phyloP scores from a whole-genome alignment of 2,797 vertebrate genomes.

The Parauchenoglanis ngamensis region DNA sequence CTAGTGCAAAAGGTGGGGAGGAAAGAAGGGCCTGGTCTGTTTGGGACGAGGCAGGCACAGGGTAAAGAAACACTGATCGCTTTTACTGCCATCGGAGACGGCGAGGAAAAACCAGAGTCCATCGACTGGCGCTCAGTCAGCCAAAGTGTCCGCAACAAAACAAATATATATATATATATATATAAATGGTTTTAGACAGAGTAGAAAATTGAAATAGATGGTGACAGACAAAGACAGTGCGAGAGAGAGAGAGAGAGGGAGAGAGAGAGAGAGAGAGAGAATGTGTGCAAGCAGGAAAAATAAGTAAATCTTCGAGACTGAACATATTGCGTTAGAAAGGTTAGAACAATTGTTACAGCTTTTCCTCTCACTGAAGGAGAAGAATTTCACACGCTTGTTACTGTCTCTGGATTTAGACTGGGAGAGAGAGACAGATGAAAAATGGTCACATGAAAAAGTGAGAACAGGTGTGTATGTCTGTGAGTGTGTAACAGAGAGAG shows the following conservation, averaged over 20 bases:
- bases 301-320: conserved; percentile 75
- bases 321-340: conserved; percentile 71
- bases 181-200: neutral
- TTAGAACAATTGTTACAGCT: neutral
- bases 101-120: conserved; percentile 69
- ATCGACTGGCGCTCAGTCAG: neutral
- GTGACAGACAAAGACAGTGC: neutral
- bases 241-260: neutral
- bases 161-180: neutral
- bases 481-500: neutral
- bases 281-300: too few relatives aligned
- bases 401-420: conserved; percentile 83
- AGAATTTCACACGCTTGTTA: conserved; percentile 79
- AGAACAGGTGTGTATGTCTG: too few relatives aligned
- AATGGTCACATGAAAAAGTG: neutral
- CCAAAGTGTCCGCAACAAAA: neutral
- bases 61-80: conserved; percentile 70
- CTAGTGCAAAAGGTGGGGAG: conserved; percentile 97
- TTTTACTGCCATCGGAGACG: conserved; percentile 93
- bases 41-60: conserved; percentile 92
- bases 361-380: neutral
- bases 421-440: neutral
- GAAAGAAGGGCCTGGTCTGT: conserved; percentile 79
- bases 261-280: neutral
- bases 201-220: neutral